A percentile compares a stretch with the other conserved stretches of the same genome.
phyloP scores from a whole-genome alignment of 2,797 vertebrate genomes.

The Sebastes taczanowskii region DNA sequence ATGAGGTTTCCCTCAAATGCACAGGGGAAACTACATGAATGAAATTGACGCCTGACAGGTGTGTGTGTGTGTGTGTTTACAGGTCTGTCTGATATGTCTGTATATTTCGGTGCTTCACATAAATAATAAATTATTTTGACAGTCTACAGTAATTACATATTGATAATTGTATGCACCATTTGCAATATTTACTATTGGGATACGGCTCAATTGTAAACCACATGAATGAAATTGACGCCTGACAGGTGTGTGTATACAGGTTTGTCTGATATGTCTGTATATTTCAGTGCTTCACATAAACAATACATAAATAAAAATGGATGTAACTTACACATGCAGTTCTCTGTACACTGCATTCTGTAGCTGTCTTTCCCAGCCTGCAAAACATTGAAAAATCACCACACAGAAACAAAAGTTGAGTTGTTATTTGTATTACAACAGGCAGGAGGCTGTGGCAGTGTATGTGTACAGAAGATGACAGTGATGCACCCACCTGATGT shows the following conservation, averaged over 20 bases:
- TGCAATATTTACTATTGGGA: background rate
- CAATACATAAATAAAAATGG: background rate
- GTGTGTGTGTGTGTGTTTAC: no score
- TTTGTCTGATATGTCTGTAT: background rate
- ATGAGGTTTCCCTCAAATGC: background rate
- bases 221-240: background rate
- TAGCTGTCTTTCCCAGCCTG: slow-evolving; percentile 97
- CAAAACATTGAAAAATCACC: slow-evolving; percentile 14
- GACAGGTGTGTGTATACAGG: background rate
- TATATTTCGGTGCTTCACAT: no score
- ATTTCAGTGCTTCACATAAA: background rate
- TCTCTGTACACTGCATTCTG: slow-evolving; percentile 99
- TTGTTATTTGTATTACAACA: background rate
- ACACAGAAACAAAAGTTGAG: background rate
- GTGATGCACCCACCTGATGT: slow-evolving; percentile 84
- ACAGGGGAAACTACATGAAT: background rate
- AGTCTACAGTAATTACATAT: background rate
- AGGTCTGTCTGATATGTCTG: no score
- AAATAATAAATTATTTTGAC: background rate
- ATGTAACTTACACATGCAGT: slow-evolving; percentile 89
- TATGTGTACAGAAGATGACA: background rate
- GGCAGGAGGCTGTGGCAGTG: no score
- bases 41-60: no score
- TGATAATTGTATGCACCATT: background rate
- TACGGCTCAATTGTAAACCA: background rate